phyloP scores from a whole-genome alignment of 2,113 vertebrate species.

The Bombycilla garrulus region DNA sequence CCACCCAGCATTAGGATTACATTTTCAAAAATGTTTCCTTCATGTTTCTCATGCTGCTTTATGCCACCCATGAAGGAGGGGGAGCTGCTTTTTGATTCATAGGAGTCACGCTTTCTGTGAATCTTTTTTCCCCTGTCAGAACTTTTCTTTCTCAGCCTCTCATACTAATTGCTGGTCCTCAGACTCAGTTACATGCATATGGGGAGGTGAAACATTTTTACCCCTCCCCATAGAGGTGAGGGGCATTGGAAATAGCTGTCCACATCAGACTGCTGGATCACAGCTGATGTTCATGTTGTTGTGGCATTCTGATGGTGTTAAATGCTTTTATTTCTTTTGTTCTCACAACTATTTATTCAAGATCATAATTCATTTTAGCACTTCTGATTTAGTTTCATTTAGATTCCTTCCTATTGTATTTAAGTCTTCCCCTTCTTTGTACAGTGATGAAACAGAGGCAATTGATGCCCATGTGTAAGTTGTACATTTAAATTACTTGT shows the following conservation, averaged over 20 bases:
- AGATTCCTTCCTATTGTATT: neutral
- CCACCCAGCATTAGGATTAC: neutral
- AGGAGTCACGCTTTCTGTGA: neutral
- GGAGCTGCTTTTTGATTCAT: neutral
- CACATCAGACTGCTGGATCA: neutral
- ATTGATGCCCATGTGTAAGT: neutral
- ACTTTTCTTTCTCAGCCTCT: neutral
- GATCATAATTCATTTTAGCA: neutral
- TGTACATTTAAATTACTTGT: neutral
- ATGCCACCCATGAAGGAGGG: neutral
- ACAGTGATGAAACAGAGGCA: neutral
- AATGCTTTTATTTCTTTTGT: neutral
- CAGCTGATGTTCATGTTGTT: neutral
- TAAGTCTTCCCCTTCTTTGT: neutral
- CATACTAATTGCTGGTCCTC: neutral
- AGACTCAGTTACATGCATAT: fast-evolving
- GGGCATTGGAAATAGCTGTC: neutral
- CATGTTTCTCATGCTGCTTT: neutral
- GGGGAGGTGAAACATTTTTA: neutral
- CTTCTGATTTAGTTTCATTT: neutral
- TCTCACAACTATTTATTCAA: neutral
- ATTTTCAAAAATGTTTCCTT: neutral
- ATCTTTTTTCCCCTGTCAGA: neutral
- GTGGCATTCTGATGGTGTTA: neutral
- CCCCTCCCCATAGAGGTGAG: neutral